phyloP scores from a whole-genome alignment of 2,113 vertebrate species.

The Puffinus mauretanicus region DNA sequence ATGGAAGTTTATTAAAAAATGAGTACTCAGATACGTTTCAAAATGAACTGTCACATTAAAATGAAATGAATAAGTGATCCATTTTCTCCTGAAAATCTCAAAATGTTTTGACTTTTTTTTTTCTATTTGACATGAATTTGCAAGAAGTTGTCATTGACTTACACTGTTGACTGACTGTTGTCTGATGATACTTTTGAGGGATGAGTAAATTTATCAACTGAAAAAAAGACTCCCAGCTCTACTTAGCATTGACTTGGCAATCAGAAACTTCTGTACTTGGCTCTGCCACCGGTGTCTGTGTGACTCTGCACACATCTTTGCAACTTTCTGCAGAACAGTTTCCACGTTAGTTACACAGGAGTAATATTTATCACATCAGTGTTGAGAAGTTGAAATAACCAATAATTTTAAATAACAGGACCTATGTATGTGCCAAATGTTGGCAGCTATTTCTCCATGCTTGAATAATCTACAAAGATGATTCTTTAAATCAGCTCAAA shows the following conservation, averaged over 20 bases:
- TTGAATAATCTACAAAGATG: neutral
- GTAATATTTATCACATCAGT: neutral
- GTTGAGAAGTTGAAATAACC: neutral
- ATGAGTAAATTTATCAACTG: neutral
- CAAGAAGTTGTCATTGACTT: neutral
- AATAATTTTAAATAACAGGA: neutral
- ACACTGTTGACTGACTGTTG: neutral
- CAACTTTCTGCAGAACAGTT: neutral
- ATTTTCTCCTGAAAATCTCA: neutral
- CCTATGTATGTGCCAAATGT: neutral
- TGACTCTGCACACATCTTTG: neutral
- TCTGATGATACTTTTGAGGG: neutral
- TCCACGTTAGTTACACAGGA: neutral
- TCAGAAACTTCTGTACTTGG: neutral
- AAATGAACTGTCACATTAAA: neutral
- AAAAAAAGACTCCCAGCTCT: neutral
- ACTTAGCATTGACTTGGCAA: neutral
- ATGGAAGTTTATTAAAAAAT: neutral
- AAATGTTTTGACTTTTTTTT: neutral
- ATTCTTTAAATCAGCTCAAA: neutral
- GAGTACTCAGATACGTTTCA: neutral
- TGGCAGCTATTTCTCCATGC: rapidly evolving
- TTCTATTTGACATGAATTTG: neutral
- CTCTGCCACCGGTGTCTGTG: rapidly evolving
- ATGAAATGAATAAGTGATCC: neutral